Evolutionary conservation across 2,888 invertebrate species (phyloP), one percentile per base, ranked within the genome.

Genomic region (Leptinotarsa juncta): DNA sequence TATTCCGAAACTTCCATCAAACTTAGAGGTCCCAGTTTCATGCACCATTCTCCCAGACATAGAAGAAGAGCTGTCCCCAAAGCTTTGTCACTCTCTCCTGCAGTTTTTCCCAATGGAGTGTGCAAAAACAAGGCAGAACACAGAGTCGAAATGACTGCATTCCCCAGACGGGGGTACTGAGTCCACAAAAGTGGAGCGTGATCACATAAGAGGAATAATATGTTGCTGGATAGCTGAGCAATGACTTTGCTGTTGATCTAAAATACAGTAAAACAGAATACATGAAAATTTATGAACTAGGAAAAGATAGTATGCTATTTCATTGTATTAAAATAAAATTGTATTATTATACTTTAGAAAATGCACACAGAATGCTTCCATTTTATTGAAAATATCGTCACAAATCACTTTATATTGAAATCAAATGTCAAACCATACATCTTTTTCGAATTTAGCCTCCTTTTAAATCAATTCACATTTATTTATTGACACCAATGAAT

Each of bases 31-130:
- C 94, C 94, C 81, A 97, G 91, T 67, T 94, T 91, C 92, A 98
- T 96, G 72, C 97, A 97, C 93, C 97, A 97, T 88, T 98, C 97
- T 0, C 97, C 96, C 76, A 98, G 90, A 85, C 97, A 96, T 72
- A 97, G 92, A 83, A 98, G 91, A 81, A 97, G 90, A 0, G 96
- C 94, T 49, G 95, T 93, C 16, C 95, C 91, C 72, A 96, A 88
- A 74, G 95, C 91, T 83, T 93, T 93, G 81, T 94, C 94, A 60
- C 91, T 91, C 42, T 90, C 89, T 32, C 91, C 90, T 16, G 88
- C 89, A 1, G 87, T 86, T 1, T 90, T 89, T 80, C 79, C 81
- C 87, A 69, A 88, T 86, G 84, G 91, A 82, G 88, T 90, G 88
- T 79, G 91, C 87, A 88, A 89, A 88, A 85, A 86, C 18, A 87